phyloP scores from a whole-genome alignment of 2,888 invertebrate species.

The Cryptocheilus praepositus region DNA sequence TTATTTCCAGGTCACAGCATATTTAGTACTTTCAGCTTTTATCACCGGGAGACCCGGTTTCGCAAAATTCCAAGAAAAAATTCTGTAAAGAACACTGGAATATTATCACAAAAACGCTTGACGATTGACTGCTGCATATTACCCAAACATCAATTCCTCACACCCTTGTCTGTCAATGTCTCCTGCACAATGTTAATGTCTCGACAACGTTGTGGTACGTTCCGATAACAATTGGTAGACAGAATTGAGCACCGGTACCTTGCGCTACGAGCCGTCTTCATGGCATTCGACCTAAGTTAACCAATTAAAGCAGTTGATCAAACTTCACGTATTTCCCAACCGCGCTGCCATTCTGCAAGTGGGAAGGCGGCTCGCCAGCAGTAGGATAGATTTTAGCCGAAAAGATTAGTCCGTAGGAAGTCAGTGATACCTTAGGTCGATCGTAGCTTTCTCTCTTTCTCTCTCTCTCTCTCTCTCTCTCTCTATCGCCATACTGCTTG shows the following conservation, averaged over 20 bases:
- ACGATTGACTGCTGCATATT: too few species aligned
- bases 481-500: slow-evolving; percentile 42
- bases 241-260: slow-evolving; percentile 14
- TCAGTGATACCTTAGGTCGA: slow-evolving; percentile 41
- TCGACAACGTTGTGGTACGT: neutral
- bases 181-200: neutral
- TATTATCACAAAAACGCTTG: too few species aligned
- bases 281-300: neutral
- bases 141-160: too few species aligned
- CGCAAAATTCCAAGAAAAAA: too few species aligned
- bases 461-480: too few species aligned
- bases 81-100: too few species aligned
- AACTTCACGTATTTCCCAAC: neutral
- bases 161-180: too few species aligned
- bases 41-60: too few species aligned
- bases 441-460: slow-evolving; percentile 28
- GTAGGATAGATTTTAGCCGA: slow-evolving; percentile 32
- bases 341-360: neutral
- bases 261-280: neutral
- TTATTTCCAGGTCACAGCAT: too few species aligned
- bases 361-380: slow-evolving; percentile 19
- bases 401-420: slow-evolving; percentile 40
- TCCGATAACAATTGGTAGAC: slow-evolving; percentile 19
- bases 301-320: too few species aligned
- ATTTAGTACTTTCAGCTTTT: too few species aligned